A percentile compares a stretch with the other conserved stretches of the same genome.
phyloP scores from a whole-genome alignment of 2,888 invertebrate species.

The Cataglyphis livida region DNA sequence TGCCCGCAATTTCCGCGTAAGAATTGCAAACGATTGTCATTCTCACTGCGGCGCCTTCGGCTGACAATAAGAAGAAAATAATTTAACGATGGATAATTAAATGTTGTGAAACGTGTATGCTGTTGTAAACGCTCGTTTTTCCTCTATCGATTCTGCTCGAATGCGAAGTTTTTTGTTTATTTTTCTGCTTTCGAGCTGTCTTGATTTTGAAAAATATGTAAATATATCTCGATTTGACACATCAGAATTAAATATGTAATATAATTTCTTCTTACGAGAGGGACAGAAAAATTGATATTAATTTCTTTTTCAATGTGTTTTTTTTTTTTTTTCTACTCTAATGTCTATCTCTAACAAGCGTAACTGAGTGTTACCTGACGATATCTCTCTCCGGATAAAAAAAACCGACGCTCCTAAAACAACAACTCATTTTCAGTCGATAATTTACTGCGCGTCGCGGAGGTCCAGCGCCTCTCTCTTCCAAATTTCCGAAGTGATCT shows the following conservation, averaged over 20 bases:
- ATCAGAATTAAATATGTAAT: neutral
- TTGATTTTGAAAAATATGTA: constrained; percentile 5
- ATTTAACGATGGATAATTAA: constrained; percentile 73
- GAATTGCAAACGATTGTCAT: constrained; percentile 63
- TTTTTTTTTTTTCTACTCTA: neutral
- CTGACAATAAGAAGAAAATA: constrained; percentile 68
- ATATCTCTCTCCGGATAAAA: neutral
- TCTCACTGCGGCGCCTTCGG: constrained; percentile 37
- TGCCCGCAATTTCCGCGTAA: constrained; percentile 66
- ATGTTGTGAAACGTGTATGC: constrained; percentile 67
- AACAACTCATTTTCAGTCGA: constrained; percentile 63
- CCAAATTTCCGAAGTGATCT: constrained; percentile 58
- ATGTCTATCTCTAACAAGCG: constrained; percentile 8
- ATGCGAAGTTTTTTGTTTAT: constrained; percentile 21
- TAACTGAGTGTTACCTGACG: constrained; percentile 28
- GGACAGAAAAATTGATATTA: constrained; percentile 6
- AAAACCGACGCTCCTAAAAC: constrained; percentile 62
- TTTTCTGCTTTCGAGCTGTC: constrained; percentile 1
- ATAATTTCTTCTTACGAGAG: constrained; percentile 3
- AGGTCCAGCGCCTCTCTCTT: constrained; percentile 19
- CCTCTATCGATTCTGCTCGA: constrained; percentile 40
- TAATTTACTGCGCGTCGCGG: constrained; percentile 62
- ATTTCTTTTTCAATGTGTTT: neutral
- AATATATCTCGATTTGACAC: constrained; percentile 13
- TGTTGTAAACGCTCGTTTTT: constrained; percentile 47